These are phyloP conservation scores for Polylopha cassiicola DNA, from an alignment of 2,888 invertebrate species.

Conservation along the genomic window DNA sequence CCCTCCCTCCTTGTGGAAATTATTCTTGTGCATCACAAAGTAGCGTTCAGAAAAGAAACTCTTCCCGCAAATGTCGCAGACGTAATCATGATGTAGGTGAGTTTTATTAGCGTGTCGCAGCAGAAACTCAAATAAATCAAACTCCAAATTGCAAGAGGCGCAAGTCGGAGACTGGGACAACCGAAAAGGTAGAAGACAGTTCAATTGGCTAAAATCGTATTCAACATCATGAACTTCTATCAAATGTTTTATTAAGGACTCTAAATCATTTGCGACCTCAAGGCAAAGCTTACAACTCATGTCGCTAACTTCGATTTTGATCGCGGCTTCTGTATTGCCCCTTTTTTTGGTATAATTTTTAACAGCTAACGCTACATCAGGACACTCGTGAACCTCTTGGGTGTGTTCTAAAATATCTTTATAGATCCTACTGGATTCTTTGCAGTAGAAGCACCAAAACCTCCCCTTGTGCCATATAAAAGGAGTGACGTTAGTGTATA, in stretches of 20 bases:
- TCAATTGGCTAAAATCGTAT: slow-evolving; percentile 10
- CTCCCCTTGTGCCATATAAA: slow-evolving; percentile 18
- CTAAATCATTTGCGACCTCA: background rate
- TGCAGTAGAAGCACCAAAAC: slow-evolving; percentile 13
- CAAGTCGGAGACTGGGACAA: slow-evolving; percentile 10
- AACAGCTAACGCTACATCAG: slow-evolving; percentile 9
- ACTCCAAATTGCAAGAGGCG: slow-evolving; percentile 9
- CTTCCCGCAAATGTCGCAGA: slow-evolving; percentile 19
- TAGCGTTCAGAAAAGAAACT: slow-evolving; percentile 14
- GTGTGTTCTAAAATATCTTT: slow-evolving; percentile 8
- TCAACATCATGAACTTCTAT: slow-evolving; percentile 10
- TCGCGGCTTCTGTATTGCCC: slow-evolving; percentile 14
- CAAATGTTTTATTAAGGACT: slow-evolving; percentile 9
- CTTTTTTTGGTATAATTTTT: slow-evolving; percentile 11
- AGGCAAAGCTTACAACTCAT: slow-evolving; percentile 16
- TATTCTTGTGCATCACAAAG: slow-evolving; percentile 5
- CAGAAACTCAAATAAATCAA: slow-evolving; percentile 15
- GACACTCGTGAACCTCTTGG: slow-evolving; percentile 10
- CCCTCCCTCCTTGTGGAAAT: slow-evolving; percentile 12
- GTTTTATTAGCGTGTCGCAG: slow-evolving; percentile 16
- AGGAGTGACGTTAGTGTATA: slow-evolving; percentile 15
- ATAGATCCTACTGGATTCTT: slow-evolving; percentile 3
- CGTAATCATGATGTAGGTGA: slow-evolving; percentile 8
- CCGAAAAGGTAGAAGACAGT: slow-evolving; percentile 21
- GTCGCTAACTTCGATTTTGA: slow-evolving; percentile 14